Percentiles rank a stretch among this genome's conserved stretches.
Evolutionary conservation across 2,888 invertebrate species (phyloP).

Genomic region (Pseudoips prasinana): DNA sequence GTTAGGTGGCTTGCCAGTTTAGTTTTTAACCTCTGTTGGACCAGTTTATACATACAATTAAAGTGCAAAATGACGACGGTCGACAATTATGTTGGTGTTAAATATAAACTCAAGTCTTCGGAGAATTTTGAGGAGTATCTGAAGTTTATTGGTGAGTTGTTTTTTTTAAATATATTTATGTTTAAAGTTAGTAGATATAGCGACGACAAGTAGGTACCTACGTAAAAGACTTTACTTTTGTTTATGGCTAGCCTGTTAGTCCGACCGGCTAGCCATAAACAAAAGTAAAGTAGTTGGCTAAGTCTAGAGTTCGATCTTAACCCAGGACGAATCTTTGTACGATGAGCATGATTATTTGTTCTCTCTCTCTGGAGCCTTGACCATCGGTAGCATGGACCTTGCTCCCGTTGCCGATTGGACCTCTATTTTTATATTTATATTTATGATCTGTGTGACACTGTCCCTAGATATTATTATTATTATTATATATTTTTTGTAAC

Average conservation of each 20-base stretch:
- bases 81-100: constrained; percentile 46
- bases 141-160: constrained; percentile 54
- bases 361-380: too few species aligned
- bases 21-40: too few species aligned
- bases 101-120: constrained; percentile 55
- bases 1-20: too few species aligned
- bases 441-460: too few species aligned
- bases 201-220: background rate
- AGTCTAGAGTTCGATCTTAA: background rate
- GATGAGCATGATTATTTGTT: too few species aligned
- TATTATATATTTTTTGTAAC: too few species aligned
- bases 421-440: too few species aligned
- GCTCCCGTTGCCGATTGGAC: too few species aligned
- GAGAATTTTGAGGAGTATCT: constrained; percentile 62
- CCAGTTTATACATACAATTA: background rate
- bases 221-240: background rate
- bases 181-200: background rate
- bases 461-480: too few species aligned
- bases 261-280: background rate
- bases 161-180: background rate
- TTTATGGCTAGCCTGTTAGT: background rate
- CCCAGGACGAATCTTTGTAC: too few species aligned
- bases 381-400: too few species aligned
- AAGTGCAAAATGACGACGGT: constrained; percentile 21
- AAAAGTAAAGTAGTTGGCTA: background rate